Base-by-base conservation (phyloP, 2,113 vertebrate genomes). In the Labeo rohita region DNA sequence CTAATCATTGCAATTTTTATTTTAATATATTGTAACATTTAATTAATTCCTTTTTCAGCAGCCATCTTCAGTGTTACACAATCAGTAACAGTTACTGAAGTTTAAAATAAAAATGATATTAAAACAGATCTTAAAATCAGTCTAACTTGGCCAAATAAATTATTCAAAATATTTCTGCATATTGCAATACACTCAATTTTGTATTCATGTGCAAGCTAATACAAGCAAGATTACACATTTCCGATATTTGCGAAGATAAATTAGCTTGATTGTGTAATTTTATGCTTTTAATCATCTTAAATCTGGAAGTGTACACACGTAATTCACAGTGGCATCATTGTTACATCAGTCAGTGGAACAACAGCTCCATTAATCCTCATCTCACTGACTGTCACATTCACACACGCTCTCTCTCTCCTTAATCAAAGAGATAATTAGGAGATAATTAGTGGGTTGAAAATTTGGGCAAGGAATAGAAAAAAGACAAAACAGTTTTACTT, bases 341-440 rank as follows among this genome's bases (percentile, higher is more conserved):
- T 85, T 75, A 83, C 80, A 84, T 87, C 88, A 86, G 72, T 83
- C 78, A 68, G 76, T 74, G 54, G 68, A 83, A 78, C 56, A 43
- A 80, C 76, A 72, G 75, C 88, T 87, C 79, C 87, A 92, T 92
- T 92, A 90, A 90, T 92, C 91, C 90, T 92, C 87, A 90, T 92
- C 88, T 88, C 15, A 75, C 75, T 61, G 52, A 73, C 83, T 86
- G 90, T 92, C 91, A 89, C 47, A 89, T 47, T 77, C 52, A 59
- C 66, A 84, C 80, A 49, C 63, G 36, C 80, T 9, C 74, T 49
- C 84, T 65, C 77, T 72, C 85, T 86, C 84, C 75, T 89, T 89
- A 91, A 90, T 92, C 90, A 89, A 89, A 84, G 72, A 89, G 88
- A 89, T 89, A 87, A 90, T 91, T 84, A 88, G 84, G 13, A 84